Base-by-base conservation (phyloP, 2,113 vertebrate species). In the Dromaius novaehollandiae region DNA sequence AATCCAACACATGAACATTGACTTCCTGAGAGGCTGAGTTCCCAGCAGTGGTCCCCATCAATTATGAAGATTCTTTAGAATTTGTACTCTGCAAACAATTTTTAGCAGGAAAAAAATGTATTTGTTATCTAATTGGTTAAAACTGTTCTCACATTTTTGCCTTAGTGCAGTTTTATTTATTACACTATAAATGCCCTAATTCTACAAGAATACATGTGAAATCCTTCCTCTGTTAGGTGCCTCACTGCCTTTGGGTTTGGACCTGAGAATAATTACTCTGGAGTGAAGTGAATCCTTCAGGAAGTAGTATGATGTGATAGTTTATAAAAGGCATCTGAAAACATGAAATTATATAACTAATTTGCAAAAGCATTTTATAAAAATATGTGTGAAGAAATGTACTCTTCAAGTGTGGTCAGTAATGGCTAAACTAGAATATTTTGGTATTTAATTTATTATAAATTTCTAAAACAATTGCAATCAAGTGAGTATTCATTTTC, bases 281-380 rank as follows among this genome's bases (percentile, higher is more conserved):
- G 77, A 92, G 73, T 73, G 86, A 84, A 83, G 92, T 69, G 9
- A 66, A 80, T 94, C 94, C 83, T 84, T 42, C 63, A 94, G 75
- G 73, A 96, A 94, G 96, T 94, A 93, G 92, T 89, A 93, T 38
- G 38, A 38, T 38, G 38, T 38, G 38, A 86, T 48, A 82, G 75
- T 93, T 95, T 97, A 94, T 96, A 93, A 82, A 91, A 90, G 83
- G 93, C 77, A 95, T 93, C 73, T 93, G 89, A 96, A 93, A 44
- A 44, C 42, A 68, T 91, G 90, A 69, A 92, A 95, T 96, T 96
- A 95, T 84, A 81, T 88, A 93, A 93, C 90, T 94, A 95, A 50
- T 82, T 69, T 61, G 42, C 69, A 93, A 96, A 97, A 44, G 86
- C 79, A 92, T 96, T 91, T 88, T 86, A 51, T 88, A 92, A 95